Base-by-base conservation (phyloP, 2,113 vertebrate species). In the Colius striatus region DNA sequence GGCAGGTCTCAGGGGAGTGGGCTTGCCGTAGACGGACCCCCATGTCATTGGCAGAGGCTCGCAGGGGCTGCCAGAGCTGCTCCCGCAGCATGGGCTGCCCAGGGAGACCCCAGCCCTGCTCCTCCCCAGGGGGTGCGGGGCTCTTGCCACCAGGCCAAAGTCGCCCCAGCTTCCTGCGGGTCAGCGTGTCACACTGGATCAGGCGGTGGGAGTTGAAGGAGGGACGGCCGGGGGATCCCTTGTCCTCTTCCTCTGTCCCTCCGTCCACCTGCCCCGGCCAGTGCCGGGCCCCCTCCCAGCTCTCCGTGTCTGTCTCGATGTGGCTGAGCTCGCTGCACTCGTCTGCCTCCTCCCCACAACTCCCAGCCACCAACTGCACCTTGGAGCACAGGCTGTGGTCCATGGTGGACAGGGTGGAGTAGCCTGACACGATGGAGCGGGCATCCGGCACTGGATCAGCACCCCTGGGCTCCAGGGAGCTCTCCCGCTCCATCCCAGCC, bases 351-450 rank as follows among this genome's bases (percentile, higher is more conserved):
- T 99, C 99, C 15, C 96, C 96, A 19, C 98, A 97, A 71, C 98
- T 98, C 84, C 98, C 98, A 3, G 98, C 98, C 88, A 97, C 97
- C 45, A 97, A 98, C 27, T 66, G 97, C 76, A 47, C 94, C 92
- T 98, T 97, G 27, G 97, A 97, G 70, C 98, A 98, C 82, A 98
- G 97, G 95, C 99, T 99, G 95, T 98, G 98, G 96, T 98, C 99
- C 74, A 99, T 94, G 19, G 99, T 99, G 96, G 99, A 99, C 70
- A 99, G 97, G 13, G 99, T 99, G 97, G 99, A 99, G 97, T 99
- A 99, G 66, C 99, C 99, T 1, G 99, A 99, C 12, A 99, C 99
- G 20, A 99, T 99, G 50, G 99, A 99, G 85, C 98, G 98, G 4
- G 99, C 98, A 10, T 99, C 99, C 3, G 98, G 97, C 0, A 96